Evolutionary conservation across 2,113 vertebrate genomes (phyloP).

Genomic region (Indicator indicator): DNA sequence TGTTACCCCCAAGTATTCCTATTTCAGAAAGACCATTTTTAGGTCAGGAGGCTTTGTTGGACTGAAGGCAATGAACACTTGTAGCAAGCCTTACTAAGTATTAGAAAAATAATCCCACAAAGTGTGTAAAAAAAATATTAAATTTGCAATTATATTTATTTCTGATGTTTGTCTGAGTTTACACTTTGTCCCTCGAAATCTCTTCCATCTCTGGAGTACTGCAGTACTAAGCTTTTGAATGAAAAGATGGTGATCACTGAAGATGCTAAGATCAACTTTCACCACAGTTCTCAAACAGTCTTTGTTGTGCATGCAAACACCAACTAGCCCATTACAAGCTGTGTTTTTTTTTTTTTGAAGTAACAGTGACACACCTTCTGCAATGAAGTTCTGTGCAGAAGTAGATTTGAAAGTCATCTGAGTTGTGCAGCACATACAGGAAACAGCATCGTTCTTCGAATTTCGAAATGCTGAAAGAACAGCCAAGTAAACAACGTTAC

Average conservation of each 20-base stretch:
- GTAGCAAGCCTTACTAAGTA: background rate
- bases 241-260: background rate
- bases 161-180: background rate
- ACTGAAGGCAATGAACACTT: background rate
- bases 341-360: background rate
- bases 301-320: background rate
- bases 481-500: background rate
- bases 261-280: background rate
- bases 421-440: constrained; percentile 95
- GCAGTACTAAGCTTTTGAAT: background rate
- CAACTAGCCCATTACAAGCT: background rate
- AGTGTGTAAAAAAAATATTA: background rate
- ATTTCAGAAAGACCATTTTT: background rate
- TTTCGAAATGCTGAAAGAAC: constrained; percentile 91
- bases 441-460: constrained; percentile 97
- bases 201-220: background rate
- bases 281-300: background rate
- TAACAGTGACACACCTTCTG: constrained; percentile 83
- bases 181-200: background rate
- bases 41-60: background rate
- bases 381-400: constrained; percentile 98
- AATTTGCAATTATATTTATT: background rate
- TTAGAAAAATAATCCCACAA: background rate
- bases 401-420: constrained; percentile 98
- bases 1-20: background rate